Evolutionary conservation across 1,140 invertebrate species (phyloP).

Genomic region (Brachionus sp.): DNA sequence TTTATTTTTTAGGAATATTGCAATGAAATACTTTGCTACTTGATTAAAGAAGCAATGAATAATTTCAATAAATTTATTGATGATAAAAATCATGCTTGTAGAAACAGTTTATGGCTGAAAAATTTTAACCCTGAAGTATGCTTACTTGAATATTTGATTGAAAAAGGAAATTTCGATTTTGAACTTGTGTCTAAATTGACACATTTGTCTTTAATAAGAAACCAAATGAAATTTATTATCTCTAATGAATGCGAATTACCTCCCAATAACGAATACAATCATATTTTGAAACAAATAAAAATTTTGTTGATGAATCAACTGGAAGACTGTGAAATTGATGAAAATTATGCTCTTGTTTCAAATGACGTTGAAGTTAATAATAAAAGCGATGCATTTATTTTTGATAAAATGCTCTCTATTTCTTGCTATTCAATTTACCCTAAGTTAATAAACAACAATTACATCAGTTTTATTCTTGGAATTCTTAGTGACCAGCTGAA

Average conservation of each 20-base stretch:
- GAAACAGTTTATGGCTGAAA: not conserved
- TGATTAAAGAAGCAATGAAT: not conserved
- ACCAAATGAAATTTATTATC: not conserved
- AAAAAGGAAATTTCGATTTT: not conserved
- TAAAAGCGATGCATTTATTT: not conserved
- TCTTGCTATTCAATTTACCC: no score
- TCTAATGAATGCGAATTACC: not conserved
- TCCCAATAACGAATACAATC: not conserved
- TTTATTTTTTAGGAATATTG: not conserved
- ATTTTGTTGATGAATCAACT: not conserved
- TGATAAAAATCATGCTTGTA: no score
- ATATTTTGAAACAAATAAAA: not conserved
- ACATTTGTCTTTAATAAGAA: not conserved
- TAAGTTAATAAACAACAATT: not conserved
- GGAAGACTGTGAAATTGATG: not conserved
- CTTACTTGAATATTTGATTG: not conserved
- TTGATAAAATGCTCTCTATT: not conserved
- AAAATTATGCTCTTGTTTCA: not conserved
- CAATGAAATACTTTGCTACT: not conserved
- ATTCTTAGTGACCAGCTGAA: not conserved
- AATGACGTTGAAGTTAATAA: not conserved
- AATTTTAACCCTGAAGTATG: not conserved
- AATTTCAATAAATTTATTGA: not conserved
- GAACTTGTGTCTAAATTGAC: not conserved
- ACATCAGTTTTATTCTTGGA: not conserved